Base-by-base conservation (phyloP, 2,888 invertebrate species). In the Nyleta sp. region DNA sequence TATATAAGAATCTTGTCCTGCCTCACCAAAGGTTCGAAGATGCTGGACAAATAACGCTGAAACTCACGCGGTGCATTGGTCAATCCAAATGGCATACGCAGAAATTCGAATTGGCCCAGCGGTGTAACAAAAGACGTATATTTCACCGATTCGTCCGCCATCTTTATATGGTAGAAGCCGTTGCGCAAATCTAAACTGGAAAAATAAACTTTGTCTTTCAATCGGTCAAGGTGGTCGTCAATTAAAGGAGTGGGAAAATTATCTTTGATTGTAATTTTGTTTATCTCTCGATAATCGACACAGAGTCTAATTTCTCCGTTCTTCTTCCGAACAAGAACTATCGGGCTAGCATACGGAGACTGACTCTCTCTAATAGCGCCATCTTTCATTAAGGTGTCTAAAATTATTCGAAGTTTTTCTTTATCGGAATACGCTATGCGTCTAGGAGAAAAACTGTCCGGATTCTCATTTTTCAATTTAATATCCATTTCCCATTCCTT, bases 261-360 rank as follows among this genome's bases (percentile, higher is more conserved):
- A 11, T 71, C 71, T 55, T 65, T 77, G 3, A 65, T 11, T 1
- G 65, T 77, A 6, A 77, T 67, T 44, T 77, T 71, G 28, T 71
- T 77, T 1, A 77, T 8, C 13, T 57, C 65, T 4, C 71, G 17
- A 11, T 67, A 77, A 15, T 71, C 65, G n/a, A 72, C 18, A 18
- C 77, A 77, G 1, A 72, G 17, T 22, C 62, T 15, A n/a, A 62
- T 62, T 24, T 78, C 68, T 1, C 52, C 57, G 15, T 28, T 57
- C 8, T 73, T 77, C n/a, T 65, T 77, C 11, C 64, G 46, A 3
- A 28, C 44, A 6, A 76, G 13, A 0, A 70, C 59, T 2, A 76
- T 65, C 0, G 70, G 76, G 24, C 70, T 70, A 2, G 75, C 48
- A 33, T 64, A 75, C 2, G 52, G 65, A n/a, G 57, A 64, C 11